These are phyloP conservation scores for Pitangus sulphuratus DNA, from an alignment of 2,797 vertebrate genomes.

Conservation along the genomic window DNA sequence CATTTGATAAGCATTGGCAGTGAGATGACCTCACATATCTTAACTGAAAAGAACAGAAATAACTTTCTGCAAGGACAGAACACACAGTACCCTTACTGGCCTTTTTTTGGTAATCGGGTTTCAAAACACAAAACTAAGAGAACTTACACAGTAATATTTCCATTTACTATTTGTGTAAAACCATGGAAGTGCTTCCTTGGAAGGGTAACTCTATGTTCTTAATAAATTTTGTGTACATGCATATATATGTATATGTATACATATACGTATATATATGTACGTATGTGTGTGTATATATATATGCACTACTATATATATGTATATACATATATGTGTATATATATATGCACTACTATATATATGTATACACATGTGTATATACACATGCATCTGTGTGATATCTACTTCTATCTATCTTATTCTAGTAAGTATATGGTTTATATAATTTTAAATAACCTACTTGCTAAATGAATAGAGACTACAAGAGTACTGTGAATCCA, in stretches of 20 bases:
- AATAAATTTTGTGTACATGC: neutral
- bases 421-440: neutral
- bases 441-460: too few relatives aligned
- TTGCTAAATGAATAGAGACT: neutral
- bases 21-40: neutral
- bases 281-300: neutral
- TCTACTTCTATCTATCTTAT: neutral
- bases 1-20: neutral
- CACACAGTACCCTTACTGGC: fast-evolving
- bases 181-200: neutral
- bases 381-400: neutral
- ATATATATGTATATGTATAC: neutral
- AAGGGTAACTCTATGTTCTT: neutral
- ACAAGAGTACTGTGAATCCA: neutral
- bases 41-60: neutral
- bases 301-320: neutral
- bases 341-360: neutral
- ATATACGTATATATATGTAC: neutral
- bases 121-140: neutral
- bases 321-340: neutral
- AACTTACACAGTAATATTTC: neutral
- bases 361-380: too few relatives aligned
- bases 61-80: neutral
- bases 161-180: neutral
- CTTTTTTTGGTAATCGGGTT: neutral